Percentiles rank a stretch among this genome's conserved stretches.
Conservation (phyloP, 2,888 invertebrate species). For the Neoscelio sp. region DNA sequence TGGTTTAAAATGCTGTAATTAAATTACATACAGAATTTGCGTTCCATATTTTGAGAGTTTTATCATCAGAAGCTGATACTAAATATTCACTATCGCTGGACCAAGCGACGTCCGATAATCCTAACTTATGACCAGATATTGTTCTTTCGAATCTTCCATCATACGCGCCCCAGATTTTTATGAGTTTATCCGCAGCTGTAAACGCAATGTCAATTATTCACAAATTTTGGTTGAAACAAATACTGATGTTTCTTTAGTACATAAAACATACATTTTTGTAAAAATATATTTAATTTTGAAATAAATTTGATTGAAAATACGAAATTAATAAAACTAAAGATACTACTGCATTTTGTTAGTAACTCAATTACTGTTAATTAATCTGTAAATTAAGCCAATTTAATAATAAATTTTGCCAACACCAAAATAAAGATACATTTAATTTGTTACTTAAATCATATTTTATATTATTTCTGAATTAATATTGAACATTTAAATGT, state of each 20-base stretch:
- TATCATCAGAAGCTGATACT: slow-evolving; percentile 98
- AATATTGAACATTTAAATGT: too few relatives aligned
- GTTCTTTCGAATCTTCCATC: slow-evolving; percentile 99
- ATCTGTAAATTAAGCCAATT: too few relatives aligned
- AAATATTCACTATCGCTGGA: slow-evolving; percentile 97
- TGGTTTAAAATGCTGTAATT: too few relatives aligned
- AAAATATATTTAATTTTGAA: background rate
- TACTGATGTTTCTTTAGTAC: too few relatives aligned
- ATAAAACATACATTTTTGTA: slow-evolving; percentile 41
- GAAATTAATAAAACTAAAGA: background rate
- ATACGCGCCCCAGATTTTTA: slow-evolving; percentile 99
- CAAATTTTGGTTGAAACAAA: too few relatives aligned
- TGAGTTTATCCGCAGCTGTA: slow-evolving; percentile 97
- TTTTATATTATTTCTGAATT: too few relatives aligned
- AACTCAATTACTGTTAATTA: too few relatives aligned
- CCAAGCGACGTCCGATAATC: slow-evolving; percentile 99
- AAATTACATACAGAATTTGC: slow-evolving; percentile 91
- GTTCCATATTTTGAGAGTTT: slow-evolving; percentile 98
- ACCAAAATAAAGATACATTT: too few relatives aligned
- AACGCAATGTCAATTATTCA: too few relatives aligned
- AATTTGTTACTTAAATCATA: too few relatives aligned
- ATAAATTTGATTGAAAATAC: slow-evolving; percentile 83
- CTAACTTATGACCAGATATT: slow-evolving; percentile 99
- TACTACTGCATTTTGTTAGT: too few relatives aligned
- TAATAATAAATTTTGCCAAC: too few relatives aligned